These are phyloP conservation scores for Oceanites oceanicus DNA, from an alignment of 2,113 vertebrate genomes.

Conservation along the genomic window DNA sequence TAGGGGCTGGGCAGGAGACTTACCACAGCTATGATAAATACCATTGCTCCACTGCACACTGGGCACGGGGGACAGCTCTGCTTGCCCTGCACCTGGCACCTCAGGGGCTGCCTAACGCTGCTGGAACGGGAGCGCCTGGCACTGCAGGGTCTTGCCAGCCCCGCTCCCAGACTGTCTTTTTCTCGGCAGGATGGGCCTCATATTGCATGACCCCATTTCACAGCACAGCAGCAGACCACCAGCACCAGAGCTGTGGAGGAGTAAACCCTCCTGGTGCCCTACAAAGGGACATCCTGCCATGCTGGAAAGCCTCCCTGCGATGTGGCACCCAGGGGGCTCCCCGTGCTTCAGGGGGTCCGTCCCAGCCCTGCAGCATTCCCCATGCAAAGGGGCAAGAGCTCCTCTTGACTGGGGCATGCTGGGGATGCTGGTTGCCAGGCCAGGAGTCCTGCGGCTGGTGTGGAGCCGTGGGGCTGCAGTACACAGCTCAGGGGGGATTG, in stretches of 20 bases:
- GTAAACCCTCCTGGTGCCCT: not conserved
- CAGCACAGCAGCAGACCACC: not conserved
- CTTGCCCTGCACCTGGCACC: not conserved
- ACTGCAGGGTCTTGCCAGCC: not conserved
- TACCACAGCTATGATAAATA: not conserved
- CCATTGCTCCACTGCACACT: not conserved
- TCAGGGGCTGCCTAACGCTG: not conserved
- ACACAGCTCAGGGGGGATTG: rapidly evolving
- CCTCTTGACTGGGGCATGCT: rapidly evolving
- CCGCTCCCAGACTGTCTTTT: not conserved
- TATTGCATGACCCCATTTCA: not conserved
- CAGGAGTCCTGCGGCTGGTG: not conserved
- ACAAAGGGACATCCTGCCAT: not conserved
- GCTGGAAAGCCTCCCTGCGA: not conserved
- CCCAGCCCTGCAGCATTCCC: conserved; percentile 50
- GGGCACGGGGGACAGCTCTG: not conserved
- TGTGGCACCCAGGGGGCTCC: not conserved
- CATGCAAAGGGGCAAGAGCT: not conserved
- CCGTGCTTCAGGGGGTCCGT: not conserved
- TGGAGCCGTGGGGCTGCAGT: not conserved
- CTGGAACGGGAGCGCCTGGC: not conserved
- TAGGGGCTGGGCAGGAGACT: not conserved
- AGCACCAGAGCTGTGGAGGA: not conserved
- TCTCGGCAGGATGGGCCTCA: not conserved
- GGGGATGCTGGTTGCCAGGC: not conserved